Base-by-base conservation (phyloP, 2,113 vertebrate genomes). In the Epinephelus fuscoguttatus region DNA sequence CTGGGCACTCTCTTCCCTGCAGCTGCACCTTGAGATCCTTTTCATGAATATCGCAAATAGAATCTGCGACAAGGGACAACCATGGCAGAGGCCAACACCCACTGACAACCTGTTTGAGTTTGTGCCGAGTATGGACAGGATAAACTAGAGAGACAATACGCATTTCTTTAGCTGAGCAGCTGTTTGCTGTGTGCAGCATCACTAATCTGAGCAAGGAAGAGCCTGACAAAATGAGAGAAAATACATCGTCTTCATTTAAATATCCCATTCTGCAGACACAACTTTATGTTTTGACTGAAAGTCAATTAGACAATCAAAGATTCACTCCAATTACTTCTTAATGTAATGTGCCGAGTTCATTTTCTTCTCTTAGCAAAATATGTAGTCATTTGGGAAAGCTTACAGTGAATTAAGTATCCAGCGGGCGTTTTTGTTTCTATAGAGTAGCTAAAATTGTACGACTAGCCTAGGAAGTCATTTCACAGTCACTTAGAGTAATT, bases 241-340 rank as follows among this genome's bases (percentile, higher is more conserved):
- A 70, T 27, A 21, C 4, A 0, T 73, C 17, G 37, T 63, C 78
- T 78, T 75, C 61, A 80, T 80, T 59, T 80, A 70, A 78, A 81
- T 59, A 66, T 74, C 33, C 57, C 63, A 71, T 78, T 74, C 53
- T 68, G 25, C 81, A 86, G 62, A 70, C 67, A 10, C 19, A 69
- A 55, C 72, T 73, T 50, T 73, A 59, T 49, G 61, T 64, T 71
- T 69, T 56, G 61, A 67, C 68, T 67, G 40, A 33, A 60, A 74
- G 53, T 69, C 66, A 25, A 52, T 86, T 75, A 78, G 60, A 81
- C 70, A 75, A 70, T 84, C 78, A 73, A 72, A 75, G 49, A 82
- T 79, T 78, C 59, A 61, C 67, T 75, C 67, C 74, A 82, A 73
- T 79, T 87, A 71, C 72, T 62, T 70, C 59, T 72, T 67, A 62